Evolutionary conservation across 1,140 invertebrate species (phyloP), one percentile per base, ranked within the genome.

Genomic region (Chrysomallon squamiferum): DNA sequence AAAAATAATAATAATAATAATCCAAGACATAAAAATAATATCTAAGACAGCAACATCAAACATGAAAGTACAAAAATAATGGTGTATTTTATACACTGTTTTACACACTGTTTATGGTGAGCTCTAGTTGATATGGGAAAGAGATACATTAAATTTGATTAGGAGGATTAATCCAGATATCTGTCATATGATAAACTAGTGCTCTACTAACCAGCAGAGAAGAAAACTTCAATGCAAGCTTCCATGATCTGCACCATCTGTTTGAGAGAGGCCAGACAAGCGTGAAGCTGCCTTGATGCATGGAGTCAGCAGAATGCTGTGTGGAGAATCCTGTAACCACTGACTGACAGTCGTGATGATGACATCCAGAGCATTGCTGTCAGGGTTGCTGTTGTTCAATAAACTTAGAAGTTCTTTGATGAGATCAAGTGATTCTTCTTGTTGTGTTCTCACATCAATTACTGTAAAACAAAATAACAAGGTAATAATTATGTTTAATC

Each of bases 371-470:
- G 20, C 87, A 81, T 58, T 82, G 69, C 62, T 88, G 71, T 73
- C 88, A 60, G 68, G 86, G 81, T 78, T 84, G 75, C 62, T 87
- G 69, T 74, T 85, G 75, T 78, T 86, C 15, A 79, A 71, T 73
- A 76, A 86, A 82, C 68, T 88, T 75, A 73, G 87, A 76, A 78
- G 85, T 79, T 50, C 87, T 80, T 78, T 88, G 85, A 49, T 80
- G 77, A 66, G 88, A 61, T 87, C 87, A 66, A 89, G 87, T 20
- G 84, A 83, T 63, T 88, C 85, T 68, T 88, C 87, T 50, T 87
- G 85, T 47, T 87, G 76, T 43, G 82, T 84, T n/a, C 86, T 84
- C 38, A 87, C 82, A 62, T 87, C 88, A 86, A 60, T 22, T 61
- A 80, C 78, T 77, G 74, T 32, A 72, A 38, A 38, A 38, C 15